Base-by-base conservation (phyloP, 2,888 invertebrate genomes). In the Nemurella pictetii region DNA sequence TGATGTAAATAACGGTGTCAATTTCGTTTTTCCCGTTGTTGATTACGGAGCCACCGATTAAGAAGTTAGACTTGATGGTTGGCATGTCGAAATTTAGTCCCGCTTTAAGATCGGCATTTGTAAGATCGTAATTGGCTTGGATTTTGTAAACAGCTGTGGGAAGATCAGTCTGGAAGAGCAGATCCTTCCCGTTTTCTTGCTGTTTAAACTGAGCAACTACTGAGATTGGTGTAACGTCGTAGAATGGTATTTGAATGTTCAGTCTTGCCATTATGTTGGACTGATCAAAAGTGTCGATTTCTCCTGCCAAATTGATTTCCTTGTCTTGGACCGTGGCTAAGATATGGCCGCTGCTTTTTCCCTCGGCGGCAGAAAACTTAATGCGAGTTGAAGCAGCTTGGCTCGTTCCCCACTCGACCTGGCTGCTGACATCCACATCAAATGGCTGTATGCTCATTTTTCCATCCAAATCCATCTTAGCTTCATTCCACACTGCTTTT, bases 61-160 rank as follows among this genome's bases (percentile, higher is more conserved):
- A 15, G 0, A 85, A 72, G 29, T 86, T 84, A 7, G 84, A 80
- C 29, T 84, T 77, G 27, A 85, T 36, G 26, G 80, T 29, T 5
- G 85, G 86, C 32, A 81, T 82, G 29, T 86, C 85, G 0, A 86
- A 32, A 26, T 85, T 83, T 15, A 83, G 27, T 27, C 84, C 80
- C 9, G 77, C 75, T n/a, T 85, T 83, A 26, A 86, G 75, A 29
- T 35, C 55, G 20, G 27, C 20, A 80, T 84, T 74, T 1, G 75
- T 29, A 26, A 86, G 81, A 35, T 25, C 80, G 32, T 86, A 86
- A 28, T 55, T 80, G 15, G 84, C 83, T 0, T 73, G 75, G 27
- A 82, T 82, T 25, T 85, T 80, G 73, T 86, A 84, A 0, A n/a
- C 35, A 7, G 75, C 55, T n/a, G 73, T 77, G 20, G 86, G 86